Base-by-base conservation (phyloP, 2,113 vertebrate species). In the Spea multiplicata region DNA sequence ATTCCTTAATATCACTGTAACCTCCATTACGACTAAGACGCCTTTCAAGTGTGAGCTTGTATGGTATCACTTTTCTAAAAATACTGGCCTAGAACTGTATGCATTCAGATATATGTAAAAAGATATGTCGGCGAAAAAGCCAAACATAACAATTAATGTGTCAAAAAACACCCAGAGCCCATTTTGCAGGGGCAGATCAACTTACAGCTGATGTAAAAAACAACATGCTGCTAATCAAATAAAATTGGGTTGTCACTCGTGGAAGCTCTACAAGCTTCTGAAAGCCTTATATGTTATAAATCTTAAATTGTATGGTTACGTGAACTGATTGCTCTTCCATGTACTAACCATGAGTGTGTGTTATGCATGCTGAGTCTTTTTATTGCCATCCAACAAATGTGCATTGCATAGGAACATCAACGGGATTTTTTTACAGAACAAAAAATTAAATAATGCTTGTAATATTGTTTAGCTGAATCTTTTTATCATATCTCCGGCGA, bases 21-120 rank as follows among this genome's bases (percentile, higher is more conserved):
- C 86, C 77, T 84, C 83, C 81, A 82, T 88, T 85, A 86, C 87
- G 85, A 84, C 84, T 83, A 66, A 87, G 89, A 89, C 74, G 45
- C 44, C 46, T 89, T 93, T 94, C 91, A 91, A 93, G 93, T 86
- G 89, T 87, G 86, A 94, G 90, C 89, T 91, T 94, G 89, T 84
- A 89, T 89, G 84, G 87, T 88, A 92, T 93, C 88, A 85, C 86
- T 91, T 93, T 91, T 87, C 83, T 78, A 78, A 84, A 87, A 81
- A 74, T 65, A 66, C 81, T 74, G 73, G 78, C 79, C 68, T 55
- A 7, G 82, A 86, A 85, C 64, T 59, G 80, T 73, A 12, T 5
- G 81, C 50, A 80, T 87, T 88, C 81, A 84, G 67, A 16, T 88
- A 50, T 57, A 75, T 82, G 84, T 73, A 85, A 82, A 87, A 86